Evolutionary conservation across 2,888 invertebrate species (phyloP).

Genomic region (Drosophila emarginata): DNA sequence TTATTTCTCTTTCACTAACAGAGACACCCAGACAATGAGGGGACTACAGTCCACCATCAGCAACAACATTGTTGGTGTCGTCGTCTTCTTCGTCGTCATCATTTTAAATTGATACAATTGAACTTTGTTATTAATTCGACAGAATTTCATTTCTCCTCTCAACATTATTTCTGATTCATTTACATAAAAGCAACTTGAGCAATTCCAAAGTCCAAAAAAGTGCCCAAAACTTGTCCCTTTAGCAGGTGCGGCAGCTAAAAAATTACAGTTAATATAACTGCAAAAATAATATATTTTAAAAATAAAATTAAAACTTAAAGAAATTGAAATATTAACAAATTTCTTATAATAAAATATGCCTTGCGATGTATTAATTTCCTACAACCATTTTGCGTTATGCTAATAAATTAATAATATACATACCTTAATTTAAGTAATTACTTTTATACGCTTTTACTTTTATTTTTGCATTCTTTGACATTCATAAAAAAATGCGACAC

Average conservation of each 20-base stretch:
- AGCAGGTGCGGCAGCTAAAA: not conserved
- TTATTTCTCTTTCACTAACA: not conserved
- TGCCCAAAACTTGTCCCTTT: not conserved
- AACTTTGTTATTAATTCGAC: constrained; percentile 61
- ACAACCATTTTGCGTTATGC: too few species aligned
- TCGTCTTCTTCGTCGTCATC: constrained; percentile 36
- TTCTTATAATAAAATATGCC: too few species aligned
- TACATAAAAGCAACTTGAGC: constrained; percentile 55
- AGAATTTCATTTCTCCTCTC: constrained; percentile 36
- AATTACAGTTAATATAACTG: too few species aligned
- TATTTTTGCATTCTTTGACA: too few species aligned
- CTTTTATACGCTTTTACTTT: too few species aligned
- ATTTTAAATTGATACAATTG: constrained; percentile 71
- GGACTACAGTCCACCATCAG: not conserved
- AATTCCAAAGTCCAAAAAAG: constrained; percentile 58
- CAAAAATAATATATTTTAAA: too few species aligned
- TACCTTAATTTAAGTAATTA: too few species aligned
- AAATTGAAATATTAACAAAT: too few species aligned
- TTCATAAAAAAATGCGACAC: too few species aligned
- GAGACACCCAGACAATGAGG: not conserved
- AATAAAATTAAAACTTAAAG: too few species aligned
- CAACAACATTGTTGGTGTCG: not conserved
- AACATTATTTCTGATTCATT: constrained; percentile 54
- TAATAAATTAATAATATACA: too few species aligned
- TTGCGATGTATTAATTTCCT: too few species aligned